These are phyloP conservation scores for Nymphicus hollandicus DNA, from an alignment of 2,113 vertebrate species.

Conservation along the genomic window DNA sequence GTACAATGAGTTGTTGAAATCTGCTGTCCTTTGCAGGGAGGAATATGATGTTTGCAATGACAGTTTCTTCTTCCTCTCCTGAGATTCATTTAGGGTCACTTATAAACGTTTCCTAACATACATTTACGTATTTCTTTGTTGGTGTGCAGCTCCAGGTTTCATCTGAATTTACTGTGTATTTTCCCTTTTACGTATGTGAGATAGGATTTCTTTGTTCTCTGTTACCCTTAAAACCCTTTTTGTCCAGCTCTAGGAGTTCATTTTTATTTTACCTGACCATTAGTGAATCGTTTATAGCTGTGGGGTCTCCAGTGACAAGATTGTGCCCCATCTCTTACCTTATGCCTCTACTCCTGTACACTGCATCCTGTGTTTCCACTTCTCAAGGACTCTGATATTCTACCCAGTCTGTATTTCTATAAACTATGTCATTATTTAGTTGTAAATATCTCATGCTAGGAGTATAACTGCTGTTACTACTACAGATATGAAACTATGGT, in stretches of 20 bases:
- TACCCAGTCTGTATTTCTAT: background rate
- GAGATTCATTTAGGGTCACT: background rate
- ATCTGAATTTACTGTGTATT: background rate
- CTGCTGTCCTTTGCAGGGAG: background rate
- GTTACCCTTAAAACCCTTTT: background rate
- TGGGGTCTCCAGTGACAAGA: background rate
- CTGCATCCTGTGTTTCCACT: background rate
- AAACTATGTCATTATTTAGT: background rate
- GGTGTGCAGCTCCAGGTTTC: background rate
- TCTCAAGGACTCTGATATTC: background rate
- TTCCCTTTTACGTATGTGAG: background rate
- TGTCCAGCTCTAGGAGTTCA: background rate
- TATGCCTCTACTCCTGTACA: background rate
- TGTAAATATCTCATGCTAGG: background rate
- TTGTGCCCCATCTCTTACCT: background rate
- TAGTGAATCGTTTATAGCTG: background rate
- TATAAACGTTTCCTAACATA: background rate
- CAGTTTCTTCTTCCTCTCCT: background rate
- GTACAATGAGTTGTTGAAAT: background rate
- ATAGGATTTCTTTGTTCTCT: background rate
- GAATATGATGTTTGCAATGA: background rate
- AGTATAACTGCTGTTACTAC: background rate
- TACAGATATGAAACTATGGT: background rate
- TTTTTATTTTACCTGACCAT: background rate
- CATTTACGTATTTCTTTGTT: background rate